Conservation (phyloP, 2,113 vertebrate genomes). For the Melanerpes aurifrons region DNA sequence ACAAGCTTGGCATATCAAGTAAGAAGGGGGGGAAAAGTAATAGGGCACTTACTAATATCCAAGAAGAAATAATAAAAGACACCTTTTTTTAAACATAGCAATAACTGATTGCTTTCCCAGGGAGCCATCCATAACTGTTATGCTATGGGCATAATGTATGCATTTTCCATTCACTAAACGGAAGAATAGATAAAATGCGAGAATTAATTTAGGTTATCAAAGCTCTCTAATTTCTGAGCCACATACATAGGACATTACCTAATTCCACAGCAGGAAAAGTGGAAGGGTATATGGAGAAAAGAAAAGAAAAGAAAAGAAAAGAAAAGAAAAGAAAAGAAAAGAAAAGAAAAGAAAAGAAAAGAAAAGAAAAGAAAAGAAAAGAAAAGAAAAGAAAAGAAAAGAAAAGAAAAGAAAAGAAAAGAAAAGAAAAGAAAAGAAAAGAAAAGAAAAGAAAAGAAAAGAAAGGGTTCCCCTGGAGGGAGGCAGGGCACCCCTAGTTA, state of each 20-base stretch:
- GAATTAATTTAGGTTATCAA: not conserved
- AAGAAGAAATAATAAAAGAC: not conserved
- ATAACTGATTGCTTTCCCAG: not conserved
- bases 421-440: too few species aligned
- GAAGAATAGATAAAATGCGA: not conserved
- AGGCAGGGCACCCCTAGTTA: too few species aligned
- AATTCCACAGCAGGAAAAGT: not conserved
- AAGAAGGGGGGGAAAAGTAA: not conserved
- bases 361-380: too few species aligned
- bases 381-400: too few species aligned
- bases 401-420: too few species aligned
- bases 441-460: too few species aligned
- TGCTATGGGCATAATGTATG: not conserved
- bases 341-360: too few species aligned
- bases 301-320: too few species aligned
- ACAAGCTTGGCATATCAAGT: not conserved
- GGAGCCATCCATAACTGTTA: not conserved
- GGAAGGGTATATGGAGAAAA: too few species aligned
- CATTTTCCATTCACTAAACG: not conserved
- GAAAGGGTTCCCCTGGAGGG: too few species aligned
- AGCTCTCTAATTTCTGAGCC: not conserved
- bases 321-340: too few species aligned
- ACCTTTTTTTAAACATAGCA: not conserved
- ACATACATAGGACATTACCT: not conserved
- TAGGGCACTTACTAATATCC: not conserved